Evolutionary conservation across 2,888 invertebrate genomes (phyloP).

Genomic region (Trachelus iudaicus): DNA sequence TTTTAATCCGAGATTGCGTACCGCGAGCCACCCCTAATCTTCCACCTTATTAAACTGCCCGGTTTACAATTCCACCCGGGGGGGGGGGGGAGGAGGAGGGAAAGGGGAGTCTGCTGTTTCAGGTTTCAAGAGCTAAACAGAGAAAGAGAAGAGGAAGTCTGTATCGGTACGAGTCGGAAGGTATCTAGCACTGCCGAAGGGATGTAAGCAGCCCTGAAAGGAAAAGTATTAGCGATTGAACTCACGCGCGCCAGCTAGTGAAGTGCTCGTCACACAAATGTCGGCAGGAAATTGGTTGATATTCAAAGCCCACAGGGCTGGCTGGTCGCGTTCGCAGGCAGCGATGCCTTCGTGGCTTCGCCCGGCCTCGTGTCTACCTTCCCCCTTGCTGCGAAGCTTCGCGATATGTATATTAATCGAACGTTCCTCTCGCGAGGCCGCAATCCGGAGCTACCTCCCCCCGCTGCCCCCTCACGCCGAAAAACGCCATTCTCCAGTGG

Average conservation of each 20-base stretch:
- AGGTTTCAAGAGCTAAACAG: not conserved
- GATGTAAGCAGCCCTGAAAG: slow-evolving; percentile 15
- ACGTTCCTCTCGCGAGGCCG: slow-evolving; percentile 23
- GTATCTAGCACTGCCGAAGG: not conserved
- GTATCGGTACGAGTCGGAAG: not conserved
- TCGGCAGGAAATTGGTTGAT: slow-evolving; percentile 61
- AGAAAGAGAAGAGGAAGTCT: slow-evolving; percentile 6
- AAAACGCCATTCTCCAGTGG: slow-evolving; percentile 54
- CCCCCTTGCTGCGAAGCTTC: slow-evolving; percentile 1
- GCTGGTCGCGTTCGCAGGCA: not conserved
- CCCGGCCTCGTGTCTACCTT: not conserved
- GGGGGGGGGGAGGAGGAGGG: not conserved
- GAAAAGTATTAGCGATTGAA: slow-evolving; percentile 54
- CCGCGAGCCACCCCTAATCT: not conserved
- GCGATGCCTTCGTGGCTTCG: not conserved
- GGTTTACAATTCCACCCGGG: not conserved
- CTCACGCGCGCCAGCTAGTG: slow-evolving; percentile 55
- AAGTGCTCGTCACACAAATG: slow-evolving; percentile 56
- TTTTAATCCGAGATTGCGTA: slow-evolving; percentile 20
- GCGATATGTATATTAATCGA: slow-evolving; percentile 55
- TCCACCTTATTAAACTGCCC: not conserved
- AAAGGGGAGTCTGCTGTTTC: slow-evolving; percentile 17
- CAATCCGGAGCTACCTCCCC: not conserved
- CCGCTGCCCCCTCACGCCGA: slow-evolving; percentile 23
- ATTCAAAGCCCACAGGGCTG: slow-evolving; percentile 58